Conservation (phyloP, 2,888 invertebrate genomes). For the Gnatocerus cornutus region DNA sequence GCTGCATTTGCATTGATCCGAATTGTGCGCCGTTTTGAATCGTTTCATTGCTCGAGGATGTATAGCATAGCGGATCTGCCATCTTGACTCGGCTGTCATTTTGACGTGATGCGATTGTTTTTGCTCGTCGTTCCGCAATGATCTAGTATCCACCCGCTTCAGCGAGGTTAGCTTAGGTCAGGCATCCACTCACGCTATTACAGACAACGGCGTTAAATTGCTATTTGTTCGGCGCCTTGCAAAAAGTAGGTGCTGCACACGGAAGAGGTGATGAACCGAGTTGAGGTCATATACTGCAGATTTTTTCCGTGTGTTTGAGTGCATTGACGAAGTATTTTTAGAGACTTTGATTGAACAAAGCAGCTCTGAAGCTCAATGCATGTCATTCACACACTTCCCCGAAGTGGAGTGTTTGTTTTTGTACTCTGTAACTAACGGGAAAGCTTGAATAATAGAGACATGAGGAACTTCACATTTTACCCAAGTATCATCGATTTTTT, state of each 20-base stretch:
- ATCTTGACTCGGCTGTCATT: slow-evolving; percentile 61
- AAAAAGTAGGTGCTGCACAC: slow-evolving; percentile 57
- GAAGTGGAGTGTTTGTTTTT: slow-evolving; percentile 42
- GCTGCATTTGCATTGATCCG: slow-evolving; percentile 51
- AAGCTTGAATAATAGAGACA: slow-evolving; percentile 37
- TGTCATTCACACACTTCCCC: slow-evolving; percentile 41
- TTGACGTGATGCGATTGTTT: slow-evolving; percentile 60
- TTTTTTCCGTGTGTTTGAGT: slow-evolving; percentile 33
- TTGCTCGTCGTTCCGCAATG: slow-evolving; percentile 59
- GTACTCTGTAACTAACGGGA: slow-evolving; percentile 40
- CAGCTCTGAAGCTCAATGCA: slow-evolving; percentile 33
- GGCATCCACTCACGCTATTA: slow-evolving; percentile 60
- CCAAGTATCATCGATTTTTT: slow-evolving; percentile 27
- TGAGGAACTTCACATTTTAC: slow-evolving; percentile 25
- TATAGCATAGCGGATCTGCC: slow-evolving; percentile 53
- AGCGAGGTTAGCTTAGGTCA: slow-evolving; percentile 61
- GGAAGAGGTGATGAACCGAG: slow-evolving; percentile 53
- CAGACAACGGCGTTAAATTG: slow-evolving; percentile 59
- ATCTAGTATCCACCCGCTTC: slow-evolving; percentile 57
- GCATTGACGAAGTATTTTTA: slow-evolving; percentile 38
- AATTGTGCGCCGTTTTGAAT: slow-evolving; percentile 55
- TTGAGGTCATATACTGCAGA: slow-evolving; percentile 42
- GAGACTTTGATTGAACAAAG: slow-evolving; percentile 41
- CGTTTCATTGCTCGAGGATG: slow-evolving; percentile 60
- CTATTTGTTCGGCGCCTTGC: slow-evolving; percentile 56